These are phyloP conservation scores for Capreolus pygargus DNA, from an alignment of 2,113 vertebrate species.

Conservation along the genomic window DNA sequence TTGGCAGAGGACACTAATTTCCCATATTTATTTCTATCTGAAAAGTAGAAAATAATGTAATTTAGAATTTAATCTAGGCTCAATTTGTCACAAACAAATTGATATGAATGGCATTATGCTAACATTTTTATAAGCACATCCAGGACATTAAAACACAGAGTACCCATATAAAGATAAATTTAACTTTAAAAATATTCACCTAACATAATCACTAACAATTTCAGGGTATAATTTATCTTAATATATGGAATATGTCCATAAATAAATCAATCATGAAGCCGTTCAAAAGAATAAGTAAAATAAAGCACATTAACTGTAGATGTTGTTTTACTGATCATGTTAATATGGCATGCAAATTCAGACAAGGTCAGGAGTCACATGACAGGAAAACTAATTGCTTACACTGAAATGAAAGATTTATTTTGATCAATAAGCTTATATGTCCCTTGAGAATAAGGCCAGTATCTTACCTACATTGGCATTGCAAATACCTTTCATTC, in stretches of 20 bases:
- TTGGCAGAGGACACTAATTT: neutral
- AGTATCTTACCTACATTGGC: neutral
- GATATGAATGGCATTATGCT: neutral
- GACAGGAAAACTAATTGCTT: neutral
- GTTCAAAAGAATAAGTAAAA: neutral
- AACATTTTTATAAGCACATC: neutral
- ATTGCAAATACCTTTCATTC: neutral
- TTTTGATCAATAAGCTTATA: neutral
- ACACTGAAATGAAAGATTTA: neutral
- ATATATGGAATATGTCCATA: neutral
- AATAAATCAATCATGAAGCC: neutral
- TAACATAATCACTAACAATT: neutral
- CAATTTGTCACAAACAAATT: neutral
- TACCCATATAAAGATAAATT: neutral
- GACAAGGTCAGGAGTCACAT: neutral
- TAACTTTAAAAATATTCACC: neutral
- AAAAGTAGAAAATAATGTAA: neutral
- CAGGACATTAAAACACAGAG: neutral
- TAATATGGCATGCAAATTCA: neutral
- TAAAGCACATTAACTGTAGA: neutral
- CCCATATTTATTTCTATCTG: neutral
- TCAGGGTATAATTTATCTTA: neutral
- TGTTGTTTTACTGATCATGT: neutral
- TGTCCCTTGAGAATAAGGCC: neutral
- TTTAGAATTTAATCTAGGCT: neutral